Percentiles rank a stretch among this genome's conserved stretches.
Conservation (phyloP, 23 tunicate species). For the Ascidia mentula region DNA sequence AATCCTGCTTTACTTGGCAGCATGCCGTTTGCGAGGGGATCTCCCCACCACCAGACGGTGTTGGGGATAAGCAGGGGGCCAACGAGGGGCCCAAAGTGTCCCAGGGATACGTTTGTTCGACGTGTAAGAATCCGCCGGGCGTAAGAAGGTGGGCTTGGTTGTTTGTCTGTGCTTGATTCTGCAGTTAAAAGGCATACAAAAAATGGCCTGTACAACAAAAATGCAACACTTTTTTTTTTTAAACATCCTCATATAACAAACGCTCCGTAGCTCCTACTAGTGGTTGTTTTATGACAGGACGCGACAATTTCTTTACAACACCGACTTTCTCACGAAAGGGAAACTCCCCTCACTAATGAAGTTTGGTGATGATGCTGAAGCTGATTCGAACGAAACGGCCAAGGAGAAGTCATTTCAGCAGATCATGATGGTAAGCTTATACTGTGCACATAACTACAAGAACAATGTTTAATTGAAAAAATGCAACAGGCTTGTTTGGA, state of each 20-base stretch:
- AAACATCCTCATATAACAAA: too few species aligned
- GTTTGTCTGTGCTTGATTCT: too few species aligned
- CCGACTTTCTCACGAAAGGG: slow-evolving; percentile 78
- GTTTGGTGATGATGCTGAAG: neutral
- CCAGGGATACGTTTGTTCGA: slow-evolving; percentile 39
- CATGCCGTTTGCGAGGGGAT: slow-evolving; percentile 79
- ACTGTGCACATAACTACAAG: too few species aligned
- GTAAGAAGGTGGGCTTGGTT: slow-evolving; percentile 61
- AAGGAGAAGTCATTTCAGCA: slow-evolving; percentile 29
- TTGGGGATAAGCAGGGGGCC: slow-evolving; percentile 18
- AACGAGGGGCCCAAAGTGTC: neutral
- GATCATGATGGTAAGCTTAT: slow-evolving; percentile 65
- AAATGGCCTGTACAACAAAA: too few species aligned
- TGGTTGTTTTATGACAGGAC: neutral
- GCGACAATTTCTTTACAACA: slow-evolving; percentile 50
- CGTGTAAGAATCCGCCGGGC: slow-evolving; percentile 71
- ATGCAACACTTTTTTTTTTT: too few species aligned
- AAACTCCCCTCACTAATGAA: slow-evolving; percentile 43
- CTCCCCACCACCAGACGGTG: slow-evolving; percentile 15
- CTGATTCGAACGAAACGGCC: neutral
- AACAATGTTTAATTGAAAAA: too few species aligned
- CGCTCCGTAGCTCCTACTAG: too few species aligned
- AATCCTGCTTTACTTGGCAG: slow-evolving; percentile 79
- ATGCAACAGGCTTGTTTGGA: too few species aligned
- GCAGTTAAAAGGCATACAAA: too few species aligned